These are phyloP conservation scores for Bhutanitis thaidina DNA, from an alignment of 2,888 invertebrate species.

Conservation along the genomic window DNA sequence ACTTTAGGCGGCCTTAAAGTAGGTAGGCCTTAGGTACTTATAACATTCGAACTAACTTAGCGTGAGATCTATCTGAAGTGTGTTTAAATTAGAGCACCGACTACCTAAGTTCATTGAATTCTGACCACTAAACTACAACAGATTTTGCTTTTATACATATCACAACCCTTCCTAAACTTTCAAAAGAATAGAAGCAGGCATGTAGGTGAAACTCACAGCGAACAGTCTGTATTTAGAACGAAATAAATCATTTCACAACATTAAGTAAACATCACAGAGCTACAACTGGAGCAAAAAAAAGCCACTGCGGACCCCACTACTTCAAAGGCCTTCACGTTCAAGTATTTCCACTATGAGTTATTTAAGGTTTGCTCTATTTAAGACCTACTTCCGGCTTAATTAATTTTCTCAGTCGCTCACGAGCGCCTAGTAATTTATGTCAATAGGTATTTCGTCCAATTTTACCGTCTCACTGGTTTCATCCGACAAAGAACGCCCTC, in stretches of 20 bases:
- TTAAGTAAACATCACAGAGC: slow-evolving; percentile 11
- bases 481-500: neutral
- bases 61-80: too few relatives aligned
- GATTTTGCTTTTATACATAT: too few relatives aligned
- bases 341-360: slow-evolving; percentile 15
- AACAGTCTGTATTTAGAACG: slow-evolving; percentile 2
- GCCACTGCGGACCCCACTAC: slow-evolving; percentile 13
- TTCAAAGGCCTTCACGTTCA: slow-evolving; percentile 13
- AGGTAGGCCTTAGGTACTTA: too few relatives aligned
- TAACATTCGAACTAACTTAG: too few relatives aligned
- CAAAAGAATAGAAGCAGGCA: neutral
- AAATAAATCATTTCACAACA: slow-evolving; percentile 16
- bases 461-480: neutral
- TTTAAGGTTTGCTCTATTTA: slow-evolving; percentile 20
- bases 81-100: too few relatives aligned
- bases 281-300: slow-evolving; percentile 18
- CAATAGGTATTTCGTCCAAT: slow-evolving; percentile 1
- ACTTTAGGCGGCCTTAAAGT: too few relatives aligned
- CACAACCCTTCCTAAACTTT: neutral
- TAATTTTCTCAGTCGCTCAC: slow-evolving; percentile 18
- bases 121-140: too few relatives aligned
- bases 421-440: slow-evolving; percentile 5
- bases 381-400: slow-evolving; percentile 16
- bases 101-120: too few relatives aligned
- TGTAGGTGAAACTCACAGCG: neutral